A percentile compares a stretch with the other conserved stretches of the same genome.
Evolutionary conservation across 2,888 invertebrate genomes (phyloP).

Genomic region (Heliconius sara): DNA sequence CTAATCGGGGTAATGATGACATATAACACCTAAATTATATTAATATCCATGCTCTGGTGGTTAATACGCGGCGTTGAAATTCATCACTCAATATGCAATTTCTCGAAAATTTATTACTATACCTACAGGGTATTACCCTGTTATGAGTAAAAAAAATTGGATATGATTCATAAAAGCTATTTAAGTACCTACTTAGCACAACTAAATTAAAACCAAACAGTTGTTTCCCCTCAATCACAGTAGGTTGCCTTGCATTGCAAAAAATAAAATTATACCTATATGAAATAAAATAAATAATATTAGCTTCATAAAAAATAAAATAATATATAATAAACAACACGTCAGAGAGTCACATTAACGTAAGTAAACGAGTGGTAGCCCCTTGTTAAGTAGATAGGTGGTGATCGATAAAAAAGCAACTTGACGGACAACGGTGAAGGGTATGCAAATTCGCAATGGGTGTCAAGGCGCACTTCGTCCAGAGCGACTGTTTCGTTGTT

Average conservation of each 20-base stretch:
- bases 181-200: no score
- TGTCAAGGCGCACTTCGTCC: conserved; percentile 59
- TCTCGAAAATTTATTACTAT: neutral
- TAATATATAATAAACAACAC: neutral
- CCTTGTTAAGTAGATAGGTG: neutral
- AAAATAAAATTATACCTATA: no score
- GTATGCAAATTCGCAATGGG: conserved; percentile 61
- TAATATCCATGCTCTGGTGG: neutral
- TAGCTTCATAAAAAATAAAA: neutral
- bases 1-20: no score
- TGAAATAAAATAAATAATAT: neutral
- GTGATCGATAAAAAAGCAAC: conserved; percentile 40
- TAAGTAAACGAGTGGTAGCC: neutral
- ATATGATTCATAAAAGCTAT: no score
- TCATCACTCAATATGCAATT: neutral
- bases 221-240: no score
- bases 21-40: neutral
- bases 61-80: neutral
- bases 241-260: no score
- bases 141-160: no score
- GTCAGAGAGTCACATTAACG: neutral
- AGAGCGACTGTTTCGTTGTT: conserved; percentile 34
- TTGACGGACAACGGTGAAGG: conserved; percentile 54
- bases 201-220: no score
- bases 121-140: no score